A percentile compares a stretch with the other conserved stretches of the same genome.
Evolutionary conservation across 2,113 vertebrate species (phyloP).

Genomic region (Rhinopomastus cyanomelas): DNA sequence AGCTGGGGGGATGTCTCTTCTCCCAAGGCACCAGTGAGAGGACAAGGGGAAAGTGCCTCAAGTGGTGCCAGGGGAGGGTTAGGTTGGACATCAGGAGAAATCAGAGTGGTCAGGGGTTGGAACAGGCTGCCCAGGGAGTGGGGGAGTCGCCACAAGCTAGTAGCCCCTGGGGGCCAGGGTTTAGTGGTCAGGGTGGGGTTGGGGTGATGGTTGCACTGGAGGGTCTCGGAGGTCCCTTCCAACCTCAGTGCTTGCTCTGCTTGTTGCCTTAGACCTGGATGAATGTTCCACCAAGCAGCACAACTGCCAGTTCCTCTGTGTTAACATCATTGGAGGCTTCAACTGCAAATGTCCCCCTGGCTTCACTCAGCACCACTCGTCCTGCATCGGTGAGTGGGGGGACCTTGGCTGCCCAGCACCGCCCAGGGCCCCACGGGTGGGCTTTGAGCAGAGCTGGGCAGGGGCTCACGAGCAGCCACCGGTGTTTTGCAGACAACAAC

Average conservation of each 20-base stretch:
- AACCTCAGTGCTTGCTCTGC: background rate
- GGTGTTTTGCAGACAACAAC: slow-evolving; percentile 83
- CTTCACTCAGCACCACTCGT: slow-evolving; percentile 90
- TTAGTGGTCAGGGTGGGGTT: too few species aligned
- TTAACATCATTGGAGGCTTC: slow-evolving; percentile 90
- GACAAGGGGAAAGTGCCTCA: background rate
- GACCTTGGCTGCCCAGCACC: background rate
- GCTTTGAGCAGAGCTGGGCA: too few species aligned
- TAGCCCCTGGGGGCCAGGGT: too few species aligned
- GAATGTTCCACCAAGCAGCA: slow-evolving; percentile 94
- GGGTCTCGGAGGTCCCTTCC: background rate
- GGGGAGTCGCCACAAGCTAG: too few species aligned
- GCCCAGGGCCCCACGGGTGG: rapidly evolving
- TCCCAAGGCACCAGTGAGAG: background rate
- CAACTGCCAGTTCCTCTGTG: slow-evolving; percentile 96
- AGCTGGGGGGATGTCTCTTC: too few species aligned
- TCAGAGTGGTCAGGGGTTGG: too few species aligned
- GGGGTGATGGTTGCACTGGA: background rate
- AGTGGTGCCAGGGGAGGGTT: background rate
- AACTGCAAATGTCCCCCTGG: slow-evolving; percentile 91
- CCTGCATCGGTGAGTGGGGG: slow-evolving; percentile 86
- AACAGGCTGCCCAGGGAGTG: too few species aligned
- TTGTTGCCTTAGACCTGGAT: slow-evolving; percentile 82
- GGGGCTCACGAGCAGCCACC: rapidly evolving
- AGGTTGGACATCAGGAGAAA: too few species aligned